Base-by-base conservation (phyloP, 2,797 vertebrate species). In the Spinus olivaceus region DNA sequence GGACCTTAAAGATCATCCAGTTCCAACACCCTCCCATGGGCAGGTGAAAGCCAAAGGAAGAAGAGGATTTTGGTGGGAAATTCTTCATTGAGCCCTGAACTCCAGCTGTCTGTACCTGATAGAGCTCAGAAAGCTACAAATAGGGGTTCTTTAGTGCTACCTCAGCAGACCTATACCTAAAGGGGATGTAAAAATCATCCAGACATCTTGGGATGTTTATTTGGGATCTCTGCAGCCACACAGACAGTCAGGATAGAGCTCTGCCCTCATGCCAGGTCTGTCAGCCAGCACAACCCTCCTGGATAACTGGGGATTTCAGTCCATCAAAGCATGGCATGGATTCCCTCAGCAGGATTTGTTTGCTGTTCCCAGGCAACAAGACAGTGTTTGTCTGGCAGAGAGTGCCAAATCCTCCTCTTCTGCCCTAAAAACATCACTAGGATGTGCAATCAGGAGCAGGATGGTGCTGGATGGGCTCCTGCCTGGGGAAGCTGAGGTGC, bases 331-430 rank as follows among this genome's bases (percentile, higher is more conserved):
- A 57, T 7, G 46, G 20, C 33, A 35, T 25, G 66, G 64, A 76
- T 64, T 51, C 41, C 49, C 35, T 50, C 1, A 0, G 7, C 1
- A 4, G 49, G 74, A 73, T 82, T 41, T 88, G 78, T 90, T 86
- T 93, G 78, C 86, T 82, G 86, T 91, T 90, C 86, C 74, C 86
- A 80, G 81, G 93, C 67, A 92, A 80, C 71, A 57, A 20, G 41
- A 14, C 74, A 80, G 57, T 28, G 73, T 80, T 88, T 88, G 22
- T 53, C 71, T 92, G 71, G 64, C 57, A 80, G 33, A 67, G 35
- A 33, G 15, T 27, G 21, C 6, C 50, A 85, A 88, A 71, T 19
- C 73, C 27, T 65, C 83, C 1, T 7, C 28, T 84, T 22, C 53
- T 63, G 27, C 65, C 66, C 42, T 44, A 19, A 59, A 88, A 76